Base-by-base conservation (phyloP, 2,797 vertebrate genomes). In the Muscicapa comitata region DNA sequence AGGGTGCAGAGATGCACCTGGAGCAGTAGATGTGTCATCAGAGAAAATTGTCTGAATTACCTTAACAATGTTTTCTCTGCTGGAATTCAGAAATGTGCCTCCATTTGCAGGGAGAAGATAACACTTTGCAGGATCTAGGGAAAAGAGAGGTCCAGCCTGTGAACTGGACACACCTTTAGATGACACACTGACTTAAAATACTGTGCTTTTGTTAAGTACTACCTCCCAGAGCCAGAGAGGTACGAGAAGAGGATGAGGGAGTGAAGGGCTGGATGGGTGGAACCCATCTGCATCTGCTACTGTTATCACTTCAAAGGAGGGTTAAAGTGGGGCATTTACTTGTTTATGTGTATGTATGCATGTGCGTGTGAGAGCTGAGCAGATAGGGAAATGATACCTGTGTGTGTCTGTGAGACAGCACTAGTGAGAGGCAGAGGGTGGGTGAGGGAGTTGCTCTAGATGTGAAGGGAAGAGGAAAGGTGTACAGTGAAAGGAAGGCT, bases 21-120 rank as follows among this genome's bases (percentile, higher is more conserved):
- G 79, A 81, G 35, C 35, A 19, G 79, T 72, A 85, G 92, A 81
- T 91, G 91, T 95, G 85, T 94, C 93, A 94, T 73, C 87, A 71
- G 68, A 70, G 80, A 92, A 93, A 93, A 94, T 65, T 23, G 42
- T 58, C 83, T 89, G 87, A 80, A 76, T 96, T 90, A 71, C 58
- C 72, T 85, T 84, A 86, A 47, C 33, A 17, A 1, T 53, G 47
- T 78, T 93, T 42, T 90, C 72, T 78, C 61, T 70, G 33, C 72
- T 86, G 70, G 82, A 75, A 78, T 80, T 93, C 90, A 93, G 86
- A 96, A 90, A 71, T 13, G 31, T 24, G 35, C 67, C 76, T 84
- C 53, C 25, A 11, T 82, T 79, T 76, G 50, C 43, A n/a, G 70
- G 50, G 72, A 93, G 37, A 73, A 86, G 66, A 71, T 35, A 53